Base-by-base conservation (phyloP, 2,888 invertebrate genomes). In the Zaprionus obscuricornis region DNA sequence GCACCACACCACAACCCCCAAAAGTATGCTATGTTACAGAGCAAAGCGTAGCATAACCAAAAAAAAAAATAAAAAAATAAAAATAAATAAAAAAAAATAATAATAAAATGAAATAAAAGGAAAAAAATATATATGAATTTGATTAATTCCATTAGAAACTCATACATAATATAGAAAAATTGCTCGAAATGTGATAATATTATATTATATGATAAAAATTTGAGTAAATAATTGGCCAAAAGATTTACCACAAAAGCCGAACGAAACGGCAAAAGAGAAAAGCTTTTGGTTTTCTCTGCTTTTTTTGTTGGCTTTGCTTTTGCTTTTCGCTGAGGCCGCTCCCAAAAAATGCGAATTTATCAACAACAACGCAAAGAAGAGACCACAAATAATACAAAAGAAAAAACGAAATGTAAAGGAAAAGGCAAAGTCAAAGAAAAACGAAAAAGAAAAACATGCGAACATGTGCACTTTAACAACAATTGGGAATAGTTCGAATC, bases 281-380 rank as follows among this genome's bases (percentile, higher is more conserved):
- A 65, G 31, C 55, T 69, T 63, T 63, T 62, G 59, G 24, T 33
- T 66, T 54, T 51, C 54, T 34, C 60, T 54, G 55, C 54, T 46
- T 55, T 59, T n/a, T n/a, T n/a, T n/a, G n/a, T n/a, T n/a, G n/a
- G 50, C 45, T 34, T 55, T 57, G 16, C 31, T 43, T 24, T 18
- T 46, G 34, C 34, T 24, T 33, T 34, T 33, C 16, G 29, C 20
- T 16, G 34, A n/a, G 74, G 70, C 81, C 81, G 81, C 81, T 81
- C 81, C 81, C 82, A 70, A 81, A 81, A 79, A 66, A 51, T 58
- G 52, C 50, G 60, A 72, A 66, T 60, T 74, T 81, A 77, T 66
- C 79, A 79, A 76, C 58, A 83, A 77, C 62, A 72, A 22, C 36
- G 42, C 42, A 42, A 63, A 42, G 34, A 51, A 49, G 34, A 40